These are phyloP conservation scores for Denticeps clupeoides DNA, from an alignment of 2,797 vertebrate genomes.

Conservation along the genomic window DNA sequence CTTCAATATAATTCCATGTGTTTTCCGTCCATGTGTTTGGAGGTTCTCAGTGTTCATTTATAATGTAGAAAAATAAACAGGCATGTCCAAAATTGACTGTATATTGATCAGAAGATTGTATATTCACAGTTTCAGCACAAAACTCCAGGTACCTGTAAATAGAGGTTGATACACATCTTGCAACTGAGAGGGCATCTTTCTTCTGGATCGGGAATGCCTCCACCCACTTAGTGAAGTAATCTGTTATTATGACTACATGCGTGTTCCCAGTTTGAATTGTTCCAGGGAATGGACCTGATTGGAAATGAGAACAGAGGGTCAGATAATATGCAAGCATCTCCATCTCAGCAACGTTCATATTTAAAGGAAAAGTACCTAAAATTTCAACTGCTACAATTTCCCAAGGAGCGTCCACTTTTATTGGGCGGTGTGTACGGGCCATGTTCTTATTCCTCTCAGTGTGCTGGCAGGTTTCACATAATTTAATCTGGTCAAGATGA, in stretches of 20 bases:
- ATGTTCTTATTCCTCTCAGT: constrained; percentile 71
- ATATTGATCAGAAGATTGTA: background rate
- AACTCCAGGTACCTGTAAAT: constrained; percentile 65
- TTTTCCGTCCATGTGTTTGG: too few species aligned
- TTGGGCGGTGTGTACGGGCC: constrained; percentile 53
- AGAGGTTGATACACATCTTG: constrained; percentile 64
- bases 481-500: constrained; percentile 88
- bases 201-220: constrained; percentile 71
- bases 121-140: background rate
- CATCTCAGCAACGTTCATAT: background rate
- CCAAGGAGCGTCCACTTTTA: constrained; percentile 78
- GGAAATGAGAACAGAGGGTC: constrained; percentile 8
- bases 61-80: too few species aligned
- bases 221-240: constrained; percentile 83
- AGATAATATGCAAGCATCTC: background rate
- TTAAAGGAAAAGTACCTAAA: constrained; percentile 52
- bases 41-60: too few species aligned
- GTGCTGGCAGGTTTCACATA: constrained; percentile 78
- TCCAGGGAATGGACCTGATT: constrained; percentile 72
- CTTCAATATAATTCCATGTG: too few species aligned
- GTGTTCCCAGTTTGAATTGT: constrained; percentile 58
- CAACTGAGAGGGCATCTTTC: constrained; percentile 62
- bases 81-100: too few species aligned
- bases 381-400: constrained; percentile 70
- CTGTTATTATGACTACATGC: constrained; percentile 58